Conservation (phyloP, 2,797 vertebrate genomes). For the Poecilia velifera region DNA sequence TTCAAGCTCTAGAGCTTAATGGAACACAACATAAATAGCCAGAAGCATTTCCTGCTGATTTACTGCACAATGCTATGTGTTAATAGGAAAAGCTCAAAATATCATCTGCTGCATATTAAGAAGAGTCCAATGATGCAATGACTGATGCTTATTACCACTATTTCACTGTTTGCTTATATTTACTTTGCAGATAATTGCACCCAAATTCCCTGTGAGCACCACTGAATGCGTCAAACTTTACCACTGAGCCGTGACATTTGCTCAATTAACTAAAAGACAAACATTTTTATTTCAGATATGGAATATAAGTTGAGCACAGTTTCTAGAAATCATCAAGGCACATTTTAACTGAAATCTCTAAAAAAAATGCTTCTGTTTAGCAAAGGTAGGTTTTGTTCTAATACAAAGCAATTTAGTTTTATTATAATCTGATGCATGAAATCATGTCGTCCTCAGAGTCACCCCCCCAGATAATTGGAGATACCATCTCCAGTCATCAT, state of each 20-base stretch:
- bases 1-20: background rate
- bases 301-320: background rate
- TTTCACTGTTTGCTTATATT: background rate
- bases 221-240: background rate
- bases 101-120: background rate
- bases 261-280: background rate
- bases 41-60: background rate
- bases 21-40: background rate
- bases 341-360: conserved; percentile 16
- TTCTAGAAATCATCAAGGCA: background rate
- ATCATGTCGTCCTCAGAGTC: background rate
- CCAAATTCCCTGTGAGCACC: background rate
- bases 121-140: background rate
- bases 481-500: background rate
- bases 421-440: conserved; percentile 7
- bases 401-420: conserved; percentile 19
- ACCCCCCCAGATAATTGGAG: background rate
- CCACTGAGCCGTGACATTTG: background rate
- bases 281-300: background rate
- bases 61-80: background rate
- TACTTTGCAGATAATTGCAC: background rate
- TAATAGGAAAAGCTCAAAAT: background rate
- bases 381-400: conserved; percentile 6
- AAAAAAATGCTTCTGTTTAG: conserved; percentile 5
- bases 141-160: background rate